phyloP scores from a whole-genome alignment of 2,113 vertebrate species.

The Trichechus manatus region DNA sequence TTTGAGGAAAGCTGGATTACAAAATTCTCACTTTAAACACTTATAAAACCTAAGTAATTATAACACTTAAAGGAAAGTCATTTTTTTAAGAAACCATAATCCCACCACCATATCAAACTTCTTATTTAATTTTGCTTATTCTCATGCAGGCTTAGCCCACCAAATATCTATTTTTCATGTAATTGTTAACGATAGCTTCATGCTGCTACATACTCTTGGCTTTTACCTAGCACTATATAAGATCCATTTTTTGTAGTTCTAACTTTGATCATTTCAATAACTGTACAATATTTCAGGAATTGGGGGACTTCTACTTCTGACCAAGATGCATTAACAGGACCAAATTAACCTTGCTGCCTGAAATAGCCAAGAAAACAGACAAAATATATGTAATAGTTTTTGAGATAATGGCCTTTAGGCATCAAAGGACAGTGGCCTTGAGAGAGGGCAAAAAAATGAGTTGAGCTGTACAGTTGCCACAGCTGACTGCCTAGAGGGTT shows the following conservation, averaged over 20 bases:
- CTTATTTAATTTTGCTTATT: constrained; percentile 24
- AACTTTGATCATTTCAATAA: neutral
- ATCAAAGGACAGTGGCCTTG: neutral
- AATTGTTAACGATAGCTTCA: neutral
- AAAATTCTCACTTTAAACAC: neutral
- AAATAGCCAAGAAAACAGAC: neutral
- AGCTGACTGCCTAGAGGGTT: too few relatives aligned
- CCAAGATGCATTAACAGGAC: neutral
- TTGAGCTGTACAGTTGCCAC: too few relatives aligned
- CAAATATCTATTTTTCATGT: neutral
- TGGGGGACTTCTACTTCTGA: neutral
- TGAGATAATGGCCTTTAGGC: neutral
- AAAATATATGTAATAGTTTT: constrained; percentile 20
- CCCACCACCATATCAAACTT: neutral
- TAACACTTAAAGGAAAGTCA: neutral
- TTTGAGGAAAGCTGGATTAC: neutral
- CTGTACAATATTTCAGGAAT: neutral
- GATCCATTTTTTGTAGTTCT: neutral
- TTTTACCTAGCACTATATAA: neutral
- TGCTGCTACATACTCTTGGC: neutral
- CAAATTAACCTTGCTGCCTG: neutral
- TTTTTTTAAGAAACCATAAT: neutral
- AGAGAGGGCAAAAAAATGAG: constrained; percentile 9
- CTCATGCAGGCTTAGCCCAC: neutral
- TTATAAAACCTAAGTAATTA: neutral